Evolutionary conservation across 2,113 vertebrate genomes (phyloP), one percentile per base, ranked within the genome.

Genomic region (Motacilla alba): DNA sequence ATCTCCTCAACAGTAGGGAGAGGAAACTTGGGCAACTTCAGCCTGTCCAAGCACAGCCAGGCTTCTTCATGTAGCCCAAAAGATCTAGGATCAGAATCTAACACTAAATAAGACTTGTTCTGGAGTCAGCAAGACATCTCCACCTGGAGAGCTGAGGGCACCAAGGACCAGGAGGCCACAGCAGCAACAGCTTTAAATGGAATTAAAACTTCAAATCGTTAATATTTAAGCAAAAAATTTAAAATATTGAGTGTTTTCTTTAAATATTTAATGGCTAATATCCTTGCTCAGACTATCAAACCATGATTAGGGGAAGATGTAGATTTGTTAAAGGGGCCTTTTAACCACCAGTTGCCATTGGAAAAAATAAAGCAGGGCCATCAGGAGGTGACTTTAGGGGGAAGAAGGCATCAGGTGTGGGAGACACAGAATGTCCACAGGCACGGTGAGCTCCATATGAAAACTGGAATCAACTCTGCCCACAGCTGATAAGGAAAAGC

Each of bases 181-280:
- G 33, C 28, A 87, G 55, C 79, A 91, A 75, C n/a, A 60, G 49
- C 53, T 84, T 91, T 35, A 84, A 96, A 72, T 22, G 10, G 73
- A 84, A 63, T 62, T 59, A 70, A 83, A 94, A 67, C 47, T 82
- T 68, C 4, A 13, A 33, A 41, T 72, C 7, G 2, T 94, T 91
- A 96, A 95, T 94, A 93, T 96, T 97, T 93, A 87, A 96, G 69
- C 22, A 66, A 89, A 93, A 95, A 84, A 62, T 43, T 56, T 80
- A 66, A 93, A 85, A 93, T 69, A 90, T 47, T 81, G 79, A 97
- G 84, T 0, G 9, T 14, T 89, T 53, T 16, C 39, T 79, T 93
- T 92, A 92, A 97, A 96, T 95, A 95, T 97, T 96, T 96, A 87
- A 94, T 64, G 47, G 27, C 76, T 55, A 72, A 88, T 70, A 83